Percentiles rank a stretch among this genome's conserved stretches.
Evolutionary conservation across 2,797 vertebrate species (phyloP).

Genomic region (Lepidocolaptes lacrymiger): DNA sequence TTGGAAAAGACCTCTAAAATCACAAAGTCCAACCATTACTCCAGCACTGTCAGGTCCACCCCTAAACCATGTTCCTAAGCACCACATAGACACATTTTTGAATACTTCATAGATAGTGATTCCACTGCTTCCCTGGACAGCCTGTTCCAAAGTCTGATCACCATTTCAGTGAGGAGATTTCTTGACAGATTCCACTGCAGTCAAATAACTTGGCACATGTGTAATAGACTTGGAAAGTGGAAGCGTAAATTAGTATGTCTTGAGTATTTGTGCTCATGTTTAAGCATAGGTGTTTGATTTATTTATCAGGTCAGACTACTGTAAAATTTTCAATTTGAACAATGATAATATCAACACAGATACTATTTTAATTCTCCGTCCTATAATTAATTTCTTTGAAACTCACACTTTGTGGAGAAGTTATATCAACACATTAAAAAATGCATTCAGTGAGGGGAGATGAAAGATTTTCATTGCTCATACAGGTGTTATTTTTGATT

Average conservation of each 20-base stretch:
- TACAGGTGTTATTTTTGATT: conserved; percentile 1
- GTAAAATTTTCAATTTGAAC: background rate
- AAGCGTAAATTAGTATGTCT: background rate
- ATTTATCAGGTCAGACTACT: background rate
- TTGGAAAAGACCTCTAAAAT: background rate
- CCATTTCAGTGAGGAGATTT: background rate
- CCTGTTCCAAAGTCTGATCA: background rate
- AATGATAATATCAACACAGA: background rate
- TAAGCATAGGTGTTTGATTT: background rate
- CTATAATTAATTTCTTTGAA: background rate
- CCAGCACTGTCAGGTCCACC: background rate
- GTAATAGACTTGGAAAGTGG: background rate
- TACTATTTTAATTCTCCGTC: background rate
- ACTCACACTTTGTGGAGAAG: background rate
- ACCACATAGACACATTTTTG: background rate
- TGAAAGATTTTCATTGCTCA: background rate
- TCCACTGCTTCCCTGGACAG: background rate
- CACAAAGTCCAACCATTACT: background rate
- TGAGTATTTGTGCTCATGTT: background rate
- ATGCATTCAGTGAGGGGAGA: background rate
- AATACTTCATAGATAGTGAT: background rate
- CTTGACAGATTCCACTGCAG: background rate
- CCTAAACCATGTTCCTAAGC: background rate
- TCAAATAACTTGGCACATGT: background rate
- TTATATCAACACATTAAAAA: background rate